Percentiles rank a stretch among this genome's conserved stretches.
These are phyloP conservation scores for Boulengeromyrus knoepffleri DNA, from an alignment of 2,113 vertebrate species.

Conservation along the genomic window DNA sequence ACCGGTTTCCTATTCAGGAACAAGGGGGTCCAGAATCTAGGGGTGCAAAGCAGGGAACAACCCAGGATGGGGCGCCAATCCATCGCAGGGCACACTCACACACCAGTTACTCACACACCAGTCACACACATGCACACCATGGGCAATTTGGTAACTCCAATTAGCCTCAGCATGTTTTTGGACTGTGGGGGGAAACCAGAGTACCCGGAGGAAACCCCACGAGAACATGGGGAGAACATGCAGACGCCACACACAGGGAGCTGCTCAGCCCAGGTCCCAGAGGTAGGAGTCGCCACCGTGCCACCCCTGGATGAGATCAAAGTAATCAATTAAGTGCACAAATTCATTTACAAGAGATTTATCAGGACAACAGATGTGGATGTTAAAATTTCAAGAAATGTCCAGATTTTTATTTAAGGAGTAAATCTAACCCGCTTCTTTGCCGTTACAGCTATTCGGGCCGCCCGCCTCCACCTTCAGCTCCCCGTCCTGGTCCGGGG, in stretches of 20 bases:
- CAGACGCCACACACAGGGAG: neutral
- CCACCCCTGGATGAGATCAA: neutral
- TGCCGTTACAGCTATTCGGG: too few species aligned
- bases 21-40: too few species aligned
- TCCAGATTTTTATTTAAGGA: too few species aligned
- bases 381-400: neutral
- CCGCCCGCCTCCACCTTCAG: too few species aligned
- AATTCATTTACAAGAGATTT: neutral
- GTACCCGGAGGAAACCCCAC: neutral
- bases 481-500: too few species aligned
- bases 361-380: neutral
- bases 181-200: neutral
- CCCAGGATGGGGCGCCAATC: too few species aligned
- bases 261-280: neutral
- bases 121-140: neutral
- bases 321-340: neutral
- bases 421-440: too few species aligned
- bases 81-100: too few species aligned
- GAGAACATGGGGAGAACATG: neutral
- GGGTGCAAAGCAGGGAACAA: too few species aligned
- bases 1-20: too few species aligned
- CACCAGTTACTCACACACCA: too few species aligned
- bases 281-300: neutral
- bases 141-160: neutral
- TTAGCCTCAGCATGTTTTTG: neutral